A percentile compares a stretch with the other conserved stretches of the same genome.
Evolutionary conservation across 2,113 vertebrate genomes (phyloP).

Genomic region (Ctenomys sociabilis): DNA sequence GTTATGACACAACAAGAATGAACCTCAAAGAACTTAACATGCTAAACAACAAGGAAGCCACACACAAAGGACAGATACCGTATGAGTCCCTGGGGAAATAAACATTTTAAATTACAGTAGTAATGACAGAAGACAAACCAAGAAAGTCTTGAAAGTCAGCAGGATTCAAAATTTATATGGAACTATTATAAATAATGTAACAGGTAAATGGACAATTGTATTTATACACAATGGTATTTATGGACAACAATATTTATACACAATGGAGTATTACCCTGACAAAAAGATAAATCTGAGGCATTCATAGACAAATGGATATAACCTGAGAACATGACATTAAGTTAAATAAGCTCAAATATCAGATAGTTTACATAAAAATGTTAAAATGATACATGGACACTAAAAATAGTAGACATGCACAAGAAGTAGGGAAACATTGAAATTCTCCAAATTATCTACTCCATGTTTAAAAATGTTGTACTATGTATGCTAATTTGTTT

Average conservation of each 20-base stretch:
- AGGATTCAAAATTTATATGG: conserved; percentile 2
- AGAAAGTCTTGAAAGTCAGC: conserved; percentile 7
- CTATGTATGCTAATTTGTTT: background rate
- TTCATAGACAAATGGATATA: background rate
- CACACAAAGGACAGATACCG: background rate
- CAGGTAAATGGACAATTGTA: background rate
- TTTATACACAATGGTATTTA: background rate
- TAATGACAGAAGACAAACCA: background rate
- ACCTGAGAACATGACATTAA: background rate
- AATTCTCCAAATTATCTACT: background rate
- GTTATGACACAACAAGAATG: background rate
- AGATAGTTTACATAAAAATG: background rate
- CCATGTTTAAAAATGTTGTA: background rate
- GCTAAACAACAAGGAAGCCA: background rate
- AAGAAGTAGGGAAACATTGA: background rate
- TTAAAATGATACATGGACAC: background rate
- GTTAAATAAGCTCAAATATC: background rate
- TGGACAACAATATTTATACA: background rate
- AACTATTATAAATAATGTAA: background rate
- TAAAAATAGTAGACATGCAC: background rate
- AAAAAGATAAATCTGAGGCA: background rate
- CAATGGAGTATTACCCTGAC: background rate
- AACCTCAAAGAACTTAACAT: background rate
- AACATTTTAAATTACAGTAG: background rate
- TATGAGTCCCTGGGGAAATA: background rate